Base-by-base conservation (phyloP, 2,113 vertebrate species). In the Alces alces region DNA sequence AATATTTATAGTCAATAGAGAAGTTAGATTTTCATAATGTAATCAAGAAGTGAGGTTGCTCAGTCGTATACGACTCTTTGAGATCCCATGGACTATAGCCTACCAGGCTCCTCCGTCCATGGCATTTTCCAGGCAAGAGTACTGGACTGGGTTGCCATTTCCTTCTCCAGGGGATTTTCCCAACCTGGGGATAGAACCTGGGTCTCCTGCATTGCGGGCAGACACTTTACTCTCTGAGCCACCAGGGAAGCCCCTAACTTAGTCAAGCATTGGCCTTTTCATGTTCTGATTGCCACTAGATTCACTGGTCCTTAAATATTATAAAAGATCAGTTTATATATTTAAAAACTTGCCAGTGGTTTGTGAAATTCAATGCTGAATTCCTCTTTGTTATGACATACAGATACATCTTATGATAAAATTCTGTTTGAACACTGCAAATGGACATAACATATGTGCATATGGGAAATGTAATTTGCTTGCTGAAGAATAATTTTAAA, bases 141-240 rank as follows among this genome's bases (percentile, higher is more conserved):
- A 70, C 10, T 39, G n/a, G 36, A 70, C 5, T 39, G n/a, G 64
- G 64, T 70, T 70, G 16, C 66, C 66, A 23, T 70, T 70, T 70
- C 66, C 66, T 39, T 70, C 10, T 70, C 66, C 66, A 70, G 66
- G 66, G n/a, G 19, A 39, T 70, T 10, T 23, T 39, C 66, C n/a
- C 66, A 39, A 36, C n/a, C n/a, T 70, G n/a, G 9, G 64, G 64
- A 19, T 70, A 21, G n/a, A 70, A 23, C n/a, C 8, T 2, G 1
- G 9, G 66, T 70, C 66, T 70, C 10, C n/a, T 0, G 0, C n/a
- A 23, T 6, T 70, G 19, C 0, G 0, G n/a, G 19, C 17, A 70
- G 66, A 70, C 66, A 70, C 66, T 70, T 70, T 23, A 70, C 19
- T 39, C 19, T 70, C 66, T 39, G 66, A 70, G n/a, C n/a, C n/a